A percentile compares a stretch with the other conserved stretches of the same genome.
These are phyloP conservation scores for Subacronicta megacephala DNA, from an alignment of 2,888 invertebrate species.

Conservation along the genomic window DNA sequence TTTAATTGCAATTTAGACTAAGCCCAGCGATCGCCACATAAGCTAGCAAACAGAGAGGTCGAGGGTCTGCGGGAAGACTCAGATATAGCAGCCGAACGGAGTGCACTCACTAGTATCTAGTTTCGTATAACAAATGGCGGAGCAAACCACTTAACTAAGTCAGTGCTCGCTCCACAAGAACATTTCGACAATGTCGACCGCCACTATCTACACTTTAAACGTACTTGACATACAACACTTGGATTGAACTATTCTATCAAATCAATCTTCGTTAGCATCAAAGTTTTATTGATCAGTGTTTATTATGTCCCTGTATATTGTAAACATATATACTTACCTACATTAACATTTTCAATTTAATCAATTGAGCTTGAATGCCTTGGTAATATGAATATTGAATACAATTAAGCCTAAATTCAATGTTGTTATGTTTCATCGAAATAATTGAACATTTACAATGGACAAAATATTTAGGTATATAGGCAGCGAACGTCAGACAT, in stretches of 20 bases:
- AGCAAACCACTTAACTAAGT: conserved; percentile 59
- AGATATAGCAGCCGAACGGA: conserved; percentile 65
- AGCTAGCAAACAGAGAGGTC: conserved; percentile 73
- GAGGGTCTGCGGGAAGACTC: conserved; percentile 72
- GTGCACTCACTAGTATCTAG: conserved; percentile 70
- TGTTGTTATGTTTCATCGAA: not conserved
- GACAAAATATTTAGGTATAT: no score
- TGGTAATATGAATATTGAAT: conserved; percentile 27
- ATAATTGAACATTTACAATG: no score
- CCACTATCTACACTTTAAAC: conserved; percentile 31
- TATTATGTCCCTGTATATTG: conserved; percentile 7
- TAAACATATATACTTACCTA: no score
- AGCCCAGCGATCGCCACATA: conserved; percentile 78
- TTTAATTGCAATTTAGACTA: conserved; percentile 84
- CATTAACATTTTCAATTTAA: conserved; percentile 33
- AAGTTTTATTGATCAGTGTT: no score
- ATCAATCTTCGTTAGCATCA: conserved; percentile 9
- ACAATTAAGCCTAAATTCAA: conserved; percentile 15
- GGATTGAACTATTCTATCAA: conserved; percentile 24
- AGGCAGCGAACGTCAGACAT: no score
- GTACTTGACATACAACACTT: conserved; percentile 41
- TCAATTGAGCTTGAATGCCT: conserved; percentile 27
- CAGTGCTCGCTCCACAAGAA: conserved; percentile 52
- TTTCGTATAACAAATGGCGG: conserved; percentile 72
- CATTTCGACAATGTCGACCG: conserved; percentile 44